Conservation (phyloP, 2,888 invertebrate genomes). For the Quadroppia sp. region DNA sequence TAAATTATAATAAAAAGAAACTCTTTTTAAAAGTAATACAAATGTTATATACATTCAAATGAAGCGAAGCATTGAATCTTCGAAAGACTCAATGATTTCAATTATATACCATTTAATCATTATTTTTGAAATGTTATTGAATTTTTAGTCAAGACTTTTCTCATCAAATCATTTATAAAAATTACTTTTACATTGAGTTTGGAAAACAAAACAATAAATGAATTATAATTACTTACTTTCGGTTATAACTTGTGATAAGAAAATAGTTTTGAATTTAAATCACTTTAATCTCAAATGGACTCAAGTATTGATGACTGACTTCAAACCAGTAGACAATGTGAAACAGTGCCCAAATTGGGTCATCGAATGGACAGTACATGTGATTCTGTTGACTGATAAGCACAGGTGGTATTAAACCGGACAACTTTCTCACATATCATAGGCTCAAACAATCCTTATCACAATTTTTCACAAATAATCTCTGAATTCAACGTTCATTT, state of each 20-base stretch:
- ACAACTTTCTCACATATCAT: neutral
- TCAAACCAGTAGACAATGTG: no score
- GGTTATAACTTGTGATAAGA: no score
- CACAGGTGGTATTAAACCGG: neutral
- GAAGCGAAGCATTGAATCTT: neutral
- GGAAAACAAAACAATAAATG: neutral
- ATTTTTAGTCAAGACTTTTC: neutral
- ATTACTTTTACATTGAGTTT: neutral
- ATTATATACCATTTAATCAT: neutral
- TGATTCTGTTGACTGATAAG: no score
- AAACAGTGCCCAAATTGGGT: no score
- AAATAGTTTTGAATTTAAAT: no score
- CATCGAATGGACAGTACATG: conserved; percentile 2
- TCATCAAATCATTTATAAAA: neutral
- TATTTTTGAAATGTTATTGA: neutral
- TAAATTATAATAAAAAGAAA: no score
- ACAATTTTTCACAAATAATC: neutral
- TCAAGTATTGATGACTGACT: no score
- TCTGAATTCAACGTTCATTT: neutral
- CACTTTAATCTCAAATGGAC: no score
- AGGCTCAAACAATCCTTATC: neutral
- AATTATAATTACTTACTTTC: neutral
- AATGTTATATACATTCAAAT: neutral
- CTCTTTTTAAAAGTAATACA: no score
- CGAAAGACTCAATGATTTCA: neutral